Conservation (phyloP, 2,113 vertebrate genomes). For the Lophochroa leadbeateri region DNA sequence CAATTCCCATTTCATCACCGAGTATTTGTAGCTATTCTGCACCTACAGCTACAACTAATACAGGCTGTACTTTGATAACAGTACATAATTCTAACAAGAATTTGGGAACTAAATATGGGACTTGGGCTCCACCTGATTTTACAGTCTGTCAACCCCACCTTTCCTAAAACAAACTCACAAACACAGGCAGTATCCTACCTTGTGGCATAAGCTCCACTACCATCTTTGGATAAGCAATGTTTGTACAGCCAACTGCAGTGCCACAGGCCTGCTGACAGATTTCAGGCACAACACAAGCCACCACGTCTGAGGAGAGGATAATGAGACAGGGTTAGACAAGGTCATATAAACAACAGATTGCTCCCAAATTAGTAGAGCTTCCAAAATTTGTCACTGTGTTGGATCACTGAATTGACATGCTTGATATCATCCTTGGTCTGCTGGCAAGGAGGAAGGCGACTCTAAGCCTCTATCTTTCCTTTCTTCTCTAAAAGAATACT, state of each 20-base stretch:
- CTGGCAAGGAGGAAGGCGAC: not conserved
- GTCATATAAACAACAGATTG: not conserved
- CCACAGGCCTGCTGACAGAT: conserved; percentile 80
- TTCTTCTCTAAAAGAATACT: not conserved
- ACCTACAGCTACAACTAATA: not conserved
- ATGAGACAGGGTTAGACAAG: not conserved
- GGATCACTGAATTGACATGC: not conserved
- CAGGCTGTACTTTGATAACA: not conserved
- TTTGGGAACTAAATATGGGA: not conserved
- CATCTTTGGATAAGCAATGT: conserved; percentile 91
- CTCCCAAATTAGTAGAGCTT: not conserved
- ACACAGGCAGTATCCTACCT: conserved; percentile 72
- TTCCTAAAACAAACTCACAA: not conserved
- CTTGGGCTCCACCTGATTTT: not conserved
- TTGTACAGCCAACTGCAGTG: conserved; percentile 86
- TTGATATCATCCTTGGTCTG: not conserved
- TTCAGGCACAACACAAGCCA: conserved; percentile 85
- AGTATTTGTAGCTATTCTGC: not conserved
- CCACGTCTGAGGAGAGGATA: conserved; percentile 76
- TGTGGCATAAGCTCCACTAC: conserved; percentile 94
- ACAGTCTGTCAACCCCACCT: not conserved
- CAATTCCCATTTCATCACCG: not conserved
- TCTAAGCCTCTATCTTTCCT: not conserved
- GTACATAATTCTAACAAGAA: not conserved
- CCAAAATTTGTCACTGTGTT: not conserved